Evolutionary conservation across 2,888 invertebrate genomes (phyloP).

Genomic region (Leptodirus hochenwartii): DNA sequence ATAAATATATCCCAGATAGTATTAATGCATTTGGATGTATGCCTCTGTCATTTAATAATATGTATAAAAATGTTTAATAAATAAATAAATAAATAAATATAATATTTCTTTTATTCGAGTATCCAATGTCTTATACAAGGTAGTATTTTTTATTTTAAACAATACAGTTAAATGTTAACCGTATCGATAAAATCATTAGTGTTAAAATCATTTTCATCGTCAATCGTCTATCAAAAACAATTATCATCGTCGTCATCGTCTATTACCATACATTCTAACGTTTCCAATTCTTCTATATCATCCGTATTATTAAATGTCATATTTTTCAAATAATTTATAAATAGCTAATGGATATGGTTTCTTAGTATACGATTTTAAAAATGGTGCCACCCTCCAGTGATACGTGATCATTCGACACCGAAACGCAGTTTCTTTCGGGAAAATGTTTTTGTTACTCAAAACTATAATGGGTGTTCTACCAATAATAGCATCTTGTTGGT

Average conservation of each 20-base stretch:
- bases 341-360: conserved; percentile 2
- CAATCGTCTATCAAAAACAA: too few species aligned
- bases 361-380: not conserved
- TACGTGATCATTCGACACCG: not conserved
- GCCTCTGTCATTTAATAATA: not conserved
- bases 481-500: too few species aligned
- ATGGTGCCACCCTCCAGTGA: conserved; percentile 1
- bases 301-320: not conserved
- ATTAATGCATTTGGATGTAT: not conserved
- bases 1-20: not conserved
- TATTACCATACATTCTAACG: not conserved
- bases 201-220: too few species aligned
- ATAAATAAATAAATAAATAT: not conserved
- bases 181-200: too few species aligned
- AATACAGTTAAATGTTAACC: too few species aligned
- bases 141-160: too few species aligned
- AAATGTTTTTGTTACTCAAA: too few species aligned
- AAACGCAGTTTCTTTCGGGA: conserved; percentile 2
- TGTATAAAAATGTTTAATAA: conserved; percentile 3
- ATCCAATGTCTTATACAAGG: too few species aligned
- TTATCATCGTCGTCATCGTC: not conserved
- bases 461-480: too few species aligned
- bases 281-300: not conserved
- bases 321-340: not conserved
- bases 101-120: conserved; percentile 1